phyloP scores from a whole-genome alignment of 2,113 vertebrate genomes.

The Nerophis ophidion region DNA sequence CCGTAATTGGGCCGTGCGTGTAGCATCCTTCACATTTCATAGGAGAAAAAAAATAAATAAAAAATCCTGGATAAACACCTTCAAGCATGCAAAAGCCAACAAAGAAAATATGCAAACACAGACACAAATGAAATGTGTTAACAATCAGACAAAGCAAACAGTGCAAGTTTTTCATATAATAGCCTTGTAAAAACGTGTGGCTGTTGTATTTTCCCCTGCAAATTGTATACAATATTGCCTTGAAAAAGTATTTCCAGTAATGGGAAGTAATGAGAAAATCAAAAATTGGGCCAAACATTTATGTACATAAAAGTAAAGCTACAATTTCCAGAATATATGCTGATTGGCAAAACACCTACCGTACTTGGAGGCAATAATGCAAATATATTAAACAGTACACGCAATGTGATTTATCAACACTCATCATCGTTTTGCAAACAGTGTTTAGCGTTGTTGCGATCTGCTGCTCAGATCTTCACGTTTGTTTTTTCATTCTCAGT shows the following conservation, averaged over 20 bases:
- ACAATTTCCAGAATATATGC: too few relatives aligned
- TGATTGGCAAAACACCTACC: too few relatives aligned
- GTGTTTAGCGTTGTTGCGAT: too few relatives aligned
- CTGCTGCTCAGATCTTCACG: too few relatives aligned
- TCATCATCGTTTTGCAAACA: too few relatives aligned
- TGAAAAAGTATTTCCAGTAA: conserved; percentile 11
- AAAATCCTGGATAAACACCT: conserved; percentile 9
- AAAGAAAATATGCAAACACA: conserved; percentile 1
- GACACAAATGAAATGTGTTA: background rate
- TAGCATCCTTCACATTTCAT: conserved; percentile 1
- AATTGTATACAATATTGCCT: background rate
- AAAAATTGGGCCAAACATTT: conserved; percentile 9
- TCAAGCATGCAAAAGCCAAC: conserved; percentile 10
- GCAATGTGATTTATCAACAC: too few relatives aligned
- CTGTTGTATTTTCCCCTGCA: conserved; percentile 1
- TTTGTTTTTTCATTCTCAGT: too few relatives aligned
- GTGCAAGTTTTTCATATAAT: background rate
- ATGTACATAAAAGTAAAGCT: too few relatives aligned
- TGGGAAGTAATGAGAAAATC: conserved; percentile 21
- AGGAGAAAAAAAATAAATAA: conserved; percentile 12
- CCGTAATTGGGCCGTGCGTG: conserved; percentile 24
- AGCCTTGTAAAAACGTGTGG: background rate
- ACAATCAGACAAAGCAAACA: background rate
- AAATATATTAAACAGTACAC: too few relatives aligned
- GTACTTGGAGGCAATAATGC: too few relatives aligned